phyloP scores from a whole-genome alignment of 1,140 invertebrate genomes.

The Saccostrea echinata region DNA sequence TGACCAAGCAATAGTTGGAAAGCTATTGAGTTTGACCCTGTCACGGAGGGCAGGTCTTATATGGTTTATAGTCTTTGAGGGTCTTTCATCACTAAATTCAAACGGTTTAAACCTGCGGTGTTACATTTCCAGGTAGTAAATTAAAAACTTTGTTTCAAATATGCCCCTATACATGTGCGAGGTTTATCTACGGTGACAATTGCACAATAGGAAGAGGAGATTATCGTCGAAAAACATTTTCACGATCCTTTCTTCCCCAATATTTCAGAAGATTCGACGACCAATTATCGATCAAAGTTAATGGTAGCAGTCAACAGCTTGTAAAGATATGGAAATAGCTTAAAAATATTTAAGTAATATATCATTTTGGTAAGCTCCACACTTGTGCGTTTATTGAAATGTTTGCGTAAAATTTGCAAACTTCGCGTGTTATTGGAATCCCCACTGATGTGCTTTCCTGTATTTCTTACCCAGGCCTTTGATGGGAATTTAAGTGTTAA shows the following conservation, averaged over 20 bases:
- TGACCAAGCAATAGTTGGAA: background rate
- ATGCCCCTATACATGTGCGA: background rate
- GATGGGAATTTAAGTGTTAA: background rate
- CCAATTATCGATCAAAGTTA: constrained; percentile 23
- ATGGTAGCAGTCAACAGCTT: constrained; percentile 5
- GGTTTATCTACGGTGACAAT: constrained; percentile 1
- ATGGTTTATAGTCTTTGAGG: background rate
- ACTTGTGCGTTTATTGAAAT: background rate
- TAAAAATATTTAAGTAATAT: constrained; percentile 14
- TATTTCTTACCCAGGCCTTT: constrained; percentile 1
- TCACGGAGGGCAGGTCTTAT: background rate
- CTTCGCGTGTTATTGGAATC: background rate
- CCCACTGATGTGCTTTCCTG: background rate
- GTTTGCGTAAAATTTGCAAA: background rate
- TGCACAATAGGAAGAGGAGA: background rate
- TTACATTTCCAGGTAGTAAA: constrained; percentile 15
- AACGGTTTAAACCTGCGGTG: constrained; percentile 15
- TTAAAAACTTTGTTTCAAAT: constrained; percentile 24
- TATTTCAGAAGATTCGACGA: background rate
- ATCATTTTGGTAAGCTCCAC: background rate
- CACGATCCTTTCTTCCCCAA: background rate
- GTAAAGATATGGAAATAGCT: constrained; percentile 5
- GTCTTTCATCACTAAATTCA: constrained; percentile 22
- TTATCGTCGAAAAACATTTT: background rate
- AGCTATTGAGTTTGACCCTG: constrained; percentile 4